phyloP scores from a whole-genome alignment of 2,888 invertebrate genomes.

The Aradus depressus region DNA sequence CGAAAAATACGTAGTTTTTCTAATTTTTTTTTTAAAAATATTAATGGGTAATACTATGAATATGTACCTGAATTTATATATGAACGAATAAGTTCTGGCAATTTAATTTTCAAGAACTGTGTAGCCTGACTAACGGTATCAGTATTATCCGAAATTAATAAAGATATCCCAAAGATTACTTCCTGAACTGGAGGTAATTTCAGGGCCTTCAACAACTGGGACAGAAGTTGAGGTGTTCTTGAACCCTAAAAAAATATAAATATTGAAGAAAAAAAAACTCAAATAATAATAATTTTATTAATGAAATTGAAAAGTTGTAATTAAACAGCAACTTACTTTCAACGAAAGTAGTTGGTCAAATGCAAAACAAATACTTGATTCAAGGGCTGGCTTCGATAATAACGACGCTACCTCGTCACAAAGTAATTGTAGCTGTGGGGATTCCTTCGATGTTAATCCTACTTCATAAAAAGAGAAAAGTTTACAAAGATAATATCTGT shows the following conservation, averaged over 20 bases:
- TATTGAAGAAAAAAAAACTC: not conserved
- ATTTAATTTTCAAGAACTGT: constrained; percentile 66
- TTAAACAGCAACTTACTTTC: constrained; percentile 37
- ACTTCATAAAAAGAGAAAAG: constrained; percentile 75
- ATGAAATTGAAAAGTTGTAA: constrained; percentile 10
- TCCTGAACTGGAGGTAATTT: constrained; percentile 82
- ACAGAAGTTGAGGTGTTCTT: constrained; percentile 45
- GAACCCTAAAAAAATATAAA: constrained; percentile 8
- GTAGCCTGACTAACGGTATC: constrained; percentile 64
- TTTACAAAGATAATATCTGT: constrained; percentile 90
- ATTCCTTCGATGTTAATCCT: constrained; percentile 36
- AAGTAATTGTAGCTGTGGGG: constrained; percentile 58
- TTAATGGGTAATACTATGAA: too few relatives aligned
- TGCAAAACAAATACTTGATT: constrained; percentile 78
- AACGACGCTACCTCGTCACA: constrained; percentile 65
- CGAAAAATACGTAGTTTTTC: too few relatives aligned
- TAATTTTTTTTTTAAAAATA: too few relatives aligned
- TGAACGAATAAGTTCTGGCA: constrained; percentile 74
- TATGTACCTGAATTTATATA: constrained; percentile 67
- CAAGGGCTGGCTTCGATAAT: constrained; percentile 74
- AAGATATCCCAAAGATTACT: constrained; percentile 76
- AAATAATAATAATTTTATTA: not conserved
- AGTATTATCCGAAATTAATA: constrained; percentile 65
- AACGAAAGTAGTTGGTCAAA: constrained; percentile 64
- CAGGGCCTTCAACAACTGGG: constrained; percentile 72